These are phyloP conservation scores for Mesodorylaimus sp. DNA, from an alignment of 2,888 invertebrate genomes.

Conservation along the genomic window DNA sequence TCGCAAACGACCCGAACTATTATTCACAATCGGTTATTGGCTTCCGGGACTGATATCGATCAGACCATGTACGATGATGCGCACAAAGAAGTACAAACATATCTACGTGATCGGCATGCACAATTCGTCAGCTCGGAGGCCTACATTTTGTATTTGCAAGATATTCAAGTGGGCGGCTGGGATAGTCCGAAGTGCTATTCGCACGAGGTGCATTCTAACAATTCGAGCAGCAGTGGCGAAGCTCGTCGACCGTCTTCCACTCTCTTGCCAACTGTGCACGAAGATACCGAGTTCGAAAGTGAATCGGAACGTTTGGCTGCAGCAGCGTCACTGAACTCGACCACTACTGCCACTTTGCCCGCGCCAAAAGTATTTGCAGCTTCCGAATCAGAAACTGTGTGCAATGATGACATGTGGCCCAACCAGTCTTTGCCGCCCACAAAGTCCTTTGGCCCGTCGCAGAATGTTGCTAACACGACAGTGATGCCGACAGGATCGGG, in stretches of 20 bases:
- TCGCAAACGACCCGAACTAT: neutral
- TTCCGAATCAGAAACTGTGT: no score
- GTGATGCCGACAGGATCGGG: neutral
- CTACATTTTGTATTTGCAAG: conserved; percentile 3
- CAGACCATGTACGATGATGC: conserved; percentile 1
- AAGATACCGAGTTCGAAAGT: neutral
- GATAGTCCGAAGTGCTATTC: neutral
- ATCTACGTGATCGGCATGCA: neutral
- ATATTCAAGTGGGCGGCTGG: neutral
- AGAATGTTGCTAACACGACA: neutral
- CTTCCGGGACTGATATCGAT: neutral
- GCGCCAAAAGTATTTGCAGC: no score
- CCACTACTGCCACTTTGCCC: neutral
- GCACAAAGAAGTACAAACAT: neutral
- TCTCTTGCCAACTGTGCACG: neutral
- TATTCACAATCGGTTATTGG: neutral
- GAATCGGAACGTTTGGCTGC: neutral
- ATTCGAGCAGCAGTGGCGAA: neutral
- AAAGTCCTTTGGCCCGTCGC: neutral
- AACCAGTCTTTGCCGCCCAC: no score
- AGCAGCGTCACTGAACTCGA: neutral
- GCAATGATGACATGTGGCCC: no score
- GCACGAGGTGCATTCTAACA: neutral
- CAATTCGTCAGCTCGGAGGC: conserved; percentile 4
- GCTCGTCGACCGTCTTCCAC: neutral